phyloP scores from a whole-genome alignment of 2,113 vertebrate genomes.

The Passer domesticus region DNA sequence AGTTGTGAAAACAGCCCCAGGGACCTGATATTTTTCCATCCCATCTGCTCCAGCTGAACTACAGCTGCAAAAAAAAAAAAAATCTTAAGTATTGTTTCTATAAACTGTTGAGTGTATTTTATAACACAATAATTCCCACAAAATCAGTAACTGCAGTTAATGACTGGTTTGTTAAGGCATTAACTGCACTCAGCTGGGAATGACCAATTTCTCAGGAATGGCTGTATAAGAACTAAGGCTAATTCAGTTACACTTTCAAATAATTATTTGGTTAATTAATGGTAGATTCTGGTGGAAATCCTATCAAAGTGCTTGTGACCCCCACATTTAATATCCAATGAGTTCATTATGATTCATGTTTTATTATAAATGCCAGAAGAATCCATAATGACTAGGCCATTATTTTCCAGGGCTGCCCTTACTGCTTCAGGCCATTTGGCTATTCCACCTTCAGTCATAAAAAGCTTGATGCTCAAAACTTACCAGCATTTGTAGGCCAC shows the following conservation, averaged over 20 bases:
- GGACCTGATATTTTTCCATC: conserved; percentile 69
- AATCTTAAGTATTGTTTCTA: conserved; percentile 65
- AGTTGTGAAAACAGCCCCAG: conserved; percentile 64
- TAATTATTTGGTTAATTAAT: conserved; percentile 77
- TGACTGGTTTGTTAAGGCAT: conserved; percentile 78
- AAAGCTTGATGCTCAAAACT: conserved; percentile 56
- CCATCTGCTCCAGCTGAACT: conserved; percentile 73
- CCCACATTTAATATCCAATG: conserved; percentile 71
- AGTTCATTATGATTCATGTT: conserved; percentile 78
- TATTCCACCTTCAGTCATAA: conserved; percentile 66
- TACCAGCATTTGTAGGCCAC: conserved; percentile 39
- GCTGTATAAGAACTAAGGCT: conserved; percentile 71
- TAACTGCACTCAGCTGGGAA: conserved; percentile 78
- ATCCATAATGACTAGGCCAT: conserved; percentile 66
- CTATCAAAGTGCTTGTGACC: conserved; percentile 69
- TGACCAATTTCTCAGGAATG: conserved; percentile 72
- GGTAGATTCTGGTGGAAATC: conserved; percentile 76
- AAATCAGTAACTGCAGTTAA: conserved; percentile 80
- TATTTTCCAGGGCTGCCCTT: conserved; percentile 64
- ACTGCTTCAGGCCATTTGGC: conserved; percentile 69
- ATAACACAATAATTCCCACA: conserved; percentile 79
- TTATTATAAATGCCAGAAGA: conserved; percentile 75
- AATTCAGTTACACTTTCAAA: conserved; percentile 76
- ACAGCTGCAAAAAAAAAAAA: conserved; percentile 73
- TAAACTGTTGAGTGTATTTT: conserved; percentile 76